Percentiles rank a stretch among this genome's conserved stretches.
Conservation (phyloP, 2,113 vertebrate genomes). For the Raja brachyura region DNA sequence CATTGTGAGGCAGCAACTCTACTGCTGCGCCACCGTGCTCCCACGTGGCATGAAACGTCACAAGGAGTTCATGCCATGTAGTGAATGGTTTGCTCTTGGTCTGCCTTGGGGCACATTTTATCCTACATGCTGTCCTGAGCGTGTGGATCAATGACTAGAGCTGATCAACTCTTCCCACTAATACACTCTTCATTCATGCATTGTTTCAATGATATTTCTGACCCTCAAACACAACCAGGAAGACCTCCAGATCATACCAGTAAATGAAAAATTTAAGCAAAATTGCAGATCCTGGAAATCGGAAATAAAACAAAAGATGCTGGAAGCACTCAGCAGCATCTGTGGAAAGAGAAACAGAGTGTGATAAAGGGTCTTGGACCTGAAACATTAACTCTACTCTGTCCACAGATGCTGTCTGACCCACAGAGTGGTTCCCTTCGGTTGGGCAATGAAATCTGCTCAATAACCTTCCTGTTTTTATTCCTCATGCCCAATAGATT, state of each 20-base stretch:
- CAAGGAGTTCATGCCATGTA: neutral
- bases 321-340: no score
- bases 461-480: no score
- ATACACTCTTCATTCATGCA: neutral
- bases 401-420: no score
- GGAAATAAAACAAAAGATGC: neutral
- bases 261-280: no score
- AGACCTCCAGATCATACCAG: neutral
- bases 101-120: neutral
- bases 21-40: no score
- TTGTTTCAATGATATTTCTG: neutral
- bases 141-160: neutral
- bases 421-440: no score
- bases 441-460: no score
- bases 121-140: neutral
- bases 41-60: neutral
- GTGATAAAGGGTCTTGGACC: no score
- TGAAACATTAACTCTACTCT: no score
- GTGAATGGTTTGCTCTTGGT: neutral
- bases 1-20: no score
- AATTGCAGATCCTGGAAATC: neutral
- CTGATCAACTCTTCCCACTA: neutral
- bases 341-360: no score
- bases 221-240: neutral
- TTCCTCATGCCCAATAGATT: no score